A percentile compares a stretch with the other conserved stretches of the same genome.
Conservation (phyloP, 1,140 invertebrate species). For the Drosophila chauvacae region DNA sequence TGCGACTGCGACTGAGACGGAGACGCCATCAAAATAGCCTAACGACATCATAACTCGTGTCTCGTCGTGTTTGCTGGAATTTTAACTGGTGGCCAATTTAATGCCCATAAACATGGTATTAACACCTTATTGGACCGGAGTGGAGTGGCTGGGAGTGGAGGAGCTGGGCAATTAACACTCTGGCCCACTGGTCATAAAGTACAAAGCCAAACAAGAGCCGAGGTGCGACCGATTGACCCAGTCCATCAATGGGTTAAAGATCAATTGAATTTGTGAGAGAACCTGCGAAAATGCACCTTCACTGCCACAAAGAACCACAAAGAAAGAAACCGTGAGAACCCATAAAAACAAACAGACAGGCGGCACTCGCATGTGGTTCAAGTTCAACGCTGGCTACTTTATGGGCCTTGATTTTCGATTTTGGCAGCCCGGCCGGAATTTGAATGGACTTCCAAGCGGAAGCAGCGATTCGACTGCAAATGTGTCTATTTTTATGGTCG, state of each 20-base stretch:
- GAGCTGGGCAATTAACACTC: constrained; percentile 72
- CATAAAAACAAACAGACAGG: constrained; percentile 28
- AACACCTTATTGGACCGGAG: constrained; percentile 69
- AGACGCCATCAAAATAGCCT: constrained; percentile 59
- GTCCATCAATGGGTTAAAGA: constrained; percentile 36
- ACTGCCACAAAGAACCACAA: background rate
- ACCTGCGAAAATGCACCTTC: constrained; percentile 1
- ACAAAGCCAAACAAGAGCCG: constrained; percentile 35
- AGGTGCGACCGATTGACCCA: constrained; percentile 45
- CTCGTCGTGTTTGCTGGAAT: constrained; percentile 53
- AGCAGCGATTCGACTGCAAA: constrained; percentile 48
- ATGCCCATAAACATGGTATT: constrained; percentile 77
- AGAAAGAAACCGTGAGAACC: constrained; percentile 40
- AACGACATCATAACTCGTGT: constrained; percentile 71
- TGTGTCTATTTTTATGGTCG: constrained; percentile 64
- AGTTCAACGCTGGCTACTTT: constrained; percentile 52
- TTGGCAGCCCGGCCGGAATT: constrained; percentile 39
- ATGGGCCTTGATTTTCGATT: constrained; percentile 42
- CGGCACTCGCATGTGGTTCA: constrained; percentile 41
- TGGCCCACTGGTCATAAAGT: constrained; percentile 67
- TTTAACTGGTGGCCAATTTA: constrained; percentile 77
- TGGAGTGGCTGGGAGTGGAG: constrained; percentile 19
- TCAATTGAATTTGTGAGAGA: constrained; percentile 9
- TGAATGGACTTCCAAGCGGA: constrained; percentile 14
- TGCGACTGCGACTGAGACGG: constrained; percentile 8